Evolutionary conservation across 2,888 invertebrate genomes (phyloP).

Genomic region (Ypsolopha scabrella): DNA sequence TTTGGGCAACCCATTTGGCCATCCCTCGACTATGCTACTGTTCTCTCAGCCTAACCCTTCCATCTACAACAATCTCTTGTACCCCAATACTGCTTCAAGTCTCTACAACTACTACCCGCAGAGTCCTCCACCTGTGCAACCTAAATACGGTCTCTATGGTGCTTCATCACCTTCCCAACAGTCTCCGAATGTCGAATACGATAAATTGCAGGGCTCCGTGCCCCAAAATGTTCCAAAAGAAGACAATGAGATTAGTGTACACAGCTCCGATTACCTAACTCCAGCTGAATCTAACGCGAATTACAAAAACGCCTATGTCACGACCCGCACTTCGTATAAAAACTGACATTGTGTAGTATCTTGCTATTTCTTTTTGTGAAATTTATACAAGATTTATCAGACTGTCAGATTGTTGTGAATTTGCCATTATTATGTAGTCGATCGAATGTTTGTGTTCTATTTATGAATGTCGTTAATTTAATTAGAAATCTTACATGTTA

Average conservation of each 20-base stretch:
- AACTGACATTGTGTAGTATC: neutral
- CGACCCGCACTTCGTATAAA: conserved; percentile 20
- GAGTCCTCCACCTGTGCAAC: conserved; percentile 26
- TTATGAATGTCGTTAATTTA: too few species aligned
- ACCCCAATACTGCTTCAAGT: conserved; percentile 37
- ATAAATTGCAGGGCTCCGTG: conserved; percentile 33
- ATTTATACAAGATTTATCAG: too few species aligned
- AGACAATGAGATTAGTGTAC: conserved; percentile 39
- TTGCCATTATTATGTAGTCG: neutral
- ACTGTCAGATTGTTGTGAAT: neutral
- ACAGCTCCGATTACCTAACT: conserved; percentile 37
- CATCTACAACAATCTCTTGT: conserved; percentile 38
- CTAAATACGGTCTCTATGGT: conserved; percentile 38
- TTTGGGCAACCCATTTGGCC: conserved; percentile 36
- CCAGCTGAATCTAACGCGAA: conserved; percentile 36
- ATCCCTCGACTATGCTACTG: conserved; percentile 46
- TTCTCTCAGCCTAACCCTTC: conserved; percentile 44
- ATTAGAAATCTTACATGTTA: too few species aligned
- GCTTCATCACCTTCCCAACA: neutral
- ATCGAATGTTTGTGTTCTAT: neutral
- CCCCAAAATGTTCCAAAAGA: conserved; percentile 41
- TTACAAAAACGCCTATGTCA: conserved; percentile 42
- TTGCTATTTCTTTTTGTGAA: neutral
- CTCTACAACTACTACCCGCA: conserved; percentile 52
- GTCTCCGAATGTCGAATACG: conserved; percentile 35